These are phyloP conservation scores for Lacerta agilis DNA, from an alignment of 2,797 vertebrate species.

Conservation along the genomic window DNA sequence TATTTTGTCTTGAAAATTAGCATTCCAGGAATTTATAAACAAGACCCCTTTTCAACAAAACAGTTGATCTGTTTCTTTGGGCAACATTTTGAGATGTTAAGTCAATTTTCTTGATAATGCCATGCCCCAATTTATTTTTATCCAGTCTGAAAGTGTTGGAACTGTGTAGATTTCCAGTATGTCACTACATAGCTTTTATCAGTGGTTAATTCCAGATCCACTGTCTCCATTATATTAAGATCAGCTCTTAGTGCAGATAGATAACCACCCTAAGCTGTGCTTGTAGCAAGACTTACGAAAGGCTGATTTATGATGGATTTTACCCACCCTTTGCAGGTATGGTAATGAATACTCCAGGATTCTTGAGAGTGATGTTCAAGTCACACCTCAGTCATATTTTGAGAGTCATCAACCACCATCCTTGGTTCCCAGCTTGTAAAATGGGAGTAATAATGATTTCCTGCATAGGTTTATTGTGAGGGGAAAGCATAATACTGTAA, in stretches of 20 bases:
- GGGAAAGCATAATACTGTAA: background rate
- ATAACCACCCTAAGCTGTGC: background rate
- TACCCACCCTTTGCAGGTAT: background rate
- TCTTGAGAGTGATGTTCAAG: background rate
- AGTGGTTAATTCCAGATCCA: background rate
- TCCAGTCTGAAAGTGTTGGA: background rate
- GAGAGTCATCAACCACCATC: background rate
- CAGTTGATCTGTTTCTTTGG: background rate
- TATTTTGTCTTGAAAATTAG: background rate
- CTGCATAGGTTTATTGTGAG: background rate
- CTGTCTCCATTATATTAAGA: background rate
- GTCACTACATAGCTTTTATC: background rate
- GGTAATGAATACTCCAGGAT: background rate
- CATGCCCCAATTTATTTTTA: background rate
- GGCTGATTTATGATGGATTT: background rate
- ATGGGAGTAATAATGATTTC: background rate
- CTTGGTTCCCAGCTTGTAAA: background rate
- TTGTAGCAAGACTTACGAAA: background rate
- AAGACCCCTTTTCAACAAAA: background rate
- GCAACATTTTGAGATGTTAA: background rate
- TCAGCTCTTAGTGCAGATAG: background rate
- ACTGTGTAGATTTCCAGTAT: background rate
- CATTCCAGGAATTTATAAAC: background rate
- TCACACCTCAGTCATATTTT: background rate
- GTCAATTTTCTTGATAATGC: too few species aligned